These are phyloP conservation scores for Australoheros scitulus DNA, from an alignment of 2,113 vertebrate genomes.

Conservation along the genomic window DNA sequence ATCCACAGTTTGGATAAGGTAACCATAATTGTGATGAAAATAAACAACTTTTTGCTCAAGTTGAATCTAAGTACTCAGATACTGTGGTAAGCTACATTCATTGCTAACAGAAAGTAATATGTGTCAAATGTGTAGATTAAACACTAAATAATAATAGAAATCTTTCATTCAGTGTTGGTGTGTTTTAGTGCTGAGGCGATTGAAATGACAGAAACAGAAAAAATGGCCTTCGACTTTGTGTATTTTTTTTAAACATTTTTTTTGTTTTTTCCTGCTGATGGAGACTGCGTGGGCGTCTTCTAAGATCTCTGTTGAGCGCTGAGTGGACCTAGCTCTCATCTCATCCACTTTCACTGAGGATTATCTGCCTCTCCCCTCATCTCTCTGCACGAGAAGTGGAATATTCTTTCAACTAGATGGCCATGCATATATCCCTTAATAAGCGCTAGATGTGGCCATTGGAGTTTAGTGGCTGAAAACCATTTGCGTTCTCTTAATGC, in stretches of 20 bases:
- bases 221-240: conserved; percentile 21
- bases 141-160: not conserved
- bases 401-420: conserved; percentile 28
- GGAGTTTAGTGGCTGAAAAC: not conserved
- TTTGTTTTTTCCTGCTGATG: conserved; percentile 35
- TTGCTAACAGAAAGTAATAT: not conserved
- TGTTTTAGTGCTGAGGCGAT: not conserved
- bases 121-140: not conserved
- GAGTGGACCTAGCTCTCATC: conserved; percentile 67
- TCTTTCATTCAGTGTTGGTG: not conserved
- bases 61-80: not conserved
- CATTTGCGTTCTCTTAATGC: not conserved
- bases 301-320: conserved; percentile 51
- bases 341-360: conserved; percentile 63
- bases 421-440: conserved; percentile 35
- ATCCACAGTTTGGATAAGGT: not conserved
- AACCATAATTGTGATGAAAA: not conserved
- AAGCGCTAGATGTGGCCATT: conserved; percentile 11
- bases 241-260: not conserved
- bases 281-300: conserved; percentile 54
- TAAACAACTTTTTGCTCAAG: not conserved
- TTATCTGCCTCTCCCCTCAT: conserved; percentile 50
- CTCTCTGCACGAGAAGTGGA: conserved; percentile 41
- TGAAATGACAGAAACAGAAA: conserved; percentile 13
- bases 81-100: not conserved